Evolutionary conservation across 1,140 invertebrate species (phyloP).

Genomic region (Caenorhabditis tropicalis): DNA sequence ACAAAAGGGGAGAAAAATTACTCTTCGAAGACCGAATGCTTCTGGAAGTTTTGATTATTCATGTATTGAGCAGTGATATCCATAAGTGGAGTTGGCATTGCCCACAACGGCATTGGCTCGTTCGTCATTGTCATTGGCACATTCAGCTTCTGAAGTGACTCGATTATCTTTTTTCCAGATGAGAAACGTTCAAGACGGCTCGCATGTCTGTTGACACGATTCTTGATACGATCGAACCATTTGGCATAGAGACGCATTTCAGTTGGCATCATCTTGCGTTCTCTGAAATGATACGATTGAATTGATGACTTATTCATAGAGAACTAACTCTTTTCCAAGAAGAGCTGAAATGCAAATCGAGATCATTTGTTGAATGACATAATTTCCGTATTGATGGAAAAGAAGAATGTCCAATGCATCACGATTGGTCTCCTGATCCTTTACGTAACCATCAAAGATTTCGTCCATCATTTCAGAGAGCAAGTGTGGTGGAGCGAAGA

Average conservation of each 20-base stretch:
- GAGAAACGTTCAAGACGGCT: constrained; percentile 10
- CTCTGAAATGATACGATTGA: background rate
- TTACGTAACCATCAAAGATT: constrained; percentile 62
- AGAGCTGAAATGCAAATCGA: constrained; percentile 20
- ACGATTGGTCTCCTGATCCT: constrained; percentile 48
- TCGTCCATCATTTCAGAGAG: constrained; percentile 62
- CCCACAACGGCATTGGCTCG: background rate
- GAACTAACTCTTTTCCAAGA: background rate
- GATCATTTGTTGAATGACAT: constrained; percentile 64
- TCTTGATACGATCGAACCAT: constrained; percentile 12
- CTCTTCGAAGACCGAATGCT: background rate
- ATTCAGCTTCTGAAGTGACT: background rate
- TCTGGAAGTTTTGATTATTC: background rate
- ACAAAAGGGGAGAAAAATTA: background rate
- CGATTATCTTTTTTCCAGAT: constrained; percentile 15
- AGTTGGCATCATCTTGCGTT: background rate
- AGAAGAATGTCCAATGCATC: constrained; percentile 60
- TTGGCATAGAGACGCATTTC: constrained; percentile 7
- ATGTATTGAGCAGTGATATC: background rate
- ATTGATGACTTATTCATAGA: background rate
- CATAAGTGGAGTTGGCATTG: constrained; percentile 4
- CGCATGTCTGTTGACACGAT: constrained; percentile 2
- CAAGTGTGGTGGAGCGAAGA: constrained; percentile 43
- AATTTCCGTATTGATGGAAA: constrained; percentile 67
- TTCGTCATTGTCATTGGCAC: constrained; percentile 14